phyloP scores from a whole-genome alignment of 2,797 vertebrate genomes.

The Melanotaenia boesemani region DNA sequence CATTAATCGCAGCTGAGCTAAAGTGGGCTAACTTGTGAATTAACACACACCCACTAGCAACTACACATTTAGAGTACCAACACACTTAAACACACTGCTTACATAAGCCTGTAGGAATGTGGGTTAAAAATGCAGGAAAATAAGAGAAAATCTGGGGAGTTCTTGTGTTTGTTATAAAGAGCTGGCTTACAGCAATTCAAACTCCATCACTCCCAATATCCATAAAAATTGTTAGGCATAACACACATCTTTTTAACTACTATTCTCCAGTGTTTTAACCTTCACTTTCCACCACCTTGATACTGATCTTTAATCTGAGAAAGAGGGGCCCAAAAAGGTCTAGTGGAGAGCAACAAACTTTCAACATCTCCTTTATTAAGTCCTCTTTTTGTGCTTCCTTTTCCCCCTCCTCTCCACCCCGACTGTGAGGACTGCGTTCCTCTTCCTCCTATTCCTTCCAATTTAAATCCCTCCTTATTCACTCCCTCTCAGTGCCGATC shows the following conservation, averaged over 20 bases:
- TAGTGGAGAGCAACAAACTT: slow-evolving; percentile 19
- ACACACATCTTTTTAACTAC: background rate
- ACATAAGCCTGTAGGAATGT: slow-evolving; percentile 64
- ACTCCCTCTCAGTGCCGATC: slow-evolving; percentile 10
- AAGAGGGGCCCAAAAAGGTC: slow-evolving; percentile 7
- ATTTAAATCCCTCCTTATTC: slow-evolving; percentile 29
- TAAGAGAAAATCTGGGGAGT: slow-evolving; percentile 22
- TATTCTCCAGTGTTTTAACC: slow-evolving; percentile 8
- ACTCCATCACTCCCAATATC: background rate
- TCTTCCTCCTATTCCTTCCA: slow-evolving; percentile 2
- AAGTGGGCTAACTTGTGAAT: slow-evolving; percentile 43
- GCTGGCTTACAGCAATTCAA: slow-evolving; percentile 8
- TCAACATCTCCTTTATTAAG: slow-evolving; percentile 11
- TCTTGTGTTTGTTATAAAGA: slow-evolving; percentile 22
- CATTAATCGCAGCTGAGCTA: slow-evolving; percentile 23
- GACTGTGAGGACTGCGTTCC: background rate
- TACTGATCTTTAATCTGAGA: background rate
- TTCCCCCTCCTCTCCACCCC: slow-evolving; percentile 11
- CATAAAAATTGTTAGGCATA: background rate
- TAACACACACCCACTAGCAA: background rate
- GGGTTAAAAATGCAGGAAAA: slow-evolving; percentile 57
- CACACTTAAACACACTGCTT: slow-evolving; percentile 49
- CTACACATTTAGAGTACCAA: slow-evolving; percentile 16
- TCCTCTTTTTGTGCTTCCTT: slow-evolving; percentile 13
- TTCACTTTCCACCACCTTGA: slow-evolving; percentile 6